Percentiles rank a stretch among this genome's conserved stretches.
Evolutionary conservation across 2,797 vertebrate genomes (phyloP).

Genomic region (Sylvilagus floridanus): DNA sequence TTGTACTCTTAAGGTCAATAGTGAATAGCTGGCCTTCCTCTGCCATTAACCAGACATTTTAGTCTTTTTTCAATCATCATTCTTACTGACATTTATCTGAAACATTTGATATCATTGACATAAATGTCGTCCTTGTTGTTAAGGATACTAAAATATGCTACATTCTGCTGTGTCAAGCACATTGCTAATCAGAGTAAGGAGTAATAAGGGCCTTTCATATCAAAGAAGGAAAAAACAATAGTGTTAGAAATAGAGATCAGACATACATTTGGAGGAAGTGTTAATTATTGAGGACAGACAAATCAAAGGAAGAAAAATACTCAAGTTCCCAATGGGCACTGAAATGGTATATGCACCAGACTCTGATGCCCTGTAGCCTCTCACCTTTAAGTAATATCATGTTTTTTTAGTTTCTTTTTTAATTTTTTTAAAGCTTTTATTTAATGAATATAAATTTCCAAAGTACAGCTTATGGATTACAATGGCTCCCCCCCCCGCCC

Average conservation of each 20-base stretch:
- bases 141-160: conserved; percentile 14
- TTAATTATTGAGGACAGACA: conserved; percentile 28
- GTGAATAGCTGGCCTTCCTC: conserved; percentile 49
- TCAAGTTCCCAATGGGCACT: conserved; percentile 20
- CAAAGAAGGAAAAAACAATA: conserved; percentile 12
- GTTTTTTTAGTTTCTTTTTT: not conserved
- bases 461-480: no score
- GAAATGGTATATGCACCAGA: conserved; percentile 1
- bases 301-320: conserved; percentile 31
- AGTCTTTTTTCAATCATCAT: not conserved
- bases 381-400: not conserved
- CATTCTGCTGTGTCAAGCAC: conserved; percentile 11
- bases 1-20: conserved; percentile 54
- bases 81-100: conserved; percentile 64
- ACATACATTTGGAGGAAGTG: not conserved
- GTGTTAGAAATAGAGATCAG: conserved; percentile 47
- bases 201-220: not conserved
- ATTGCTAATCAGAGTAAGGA: not conserved
- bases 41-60: conserved; percentile 56
- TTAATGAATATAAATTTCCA: no score
- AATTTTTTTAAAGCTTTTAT: no score
- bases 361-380: not conserved
- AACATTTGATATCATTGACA: conserved; percentile 37
- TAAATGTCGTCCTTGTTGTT: conserved; percentile 42
- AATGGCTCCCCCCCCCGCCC: no score